Evolutionary conservation across 2,888 invertebrate species (phyloP), one percentile per base, ranked within the genome.

Genomic region (Acanthosepion pharaonis): DNA sequence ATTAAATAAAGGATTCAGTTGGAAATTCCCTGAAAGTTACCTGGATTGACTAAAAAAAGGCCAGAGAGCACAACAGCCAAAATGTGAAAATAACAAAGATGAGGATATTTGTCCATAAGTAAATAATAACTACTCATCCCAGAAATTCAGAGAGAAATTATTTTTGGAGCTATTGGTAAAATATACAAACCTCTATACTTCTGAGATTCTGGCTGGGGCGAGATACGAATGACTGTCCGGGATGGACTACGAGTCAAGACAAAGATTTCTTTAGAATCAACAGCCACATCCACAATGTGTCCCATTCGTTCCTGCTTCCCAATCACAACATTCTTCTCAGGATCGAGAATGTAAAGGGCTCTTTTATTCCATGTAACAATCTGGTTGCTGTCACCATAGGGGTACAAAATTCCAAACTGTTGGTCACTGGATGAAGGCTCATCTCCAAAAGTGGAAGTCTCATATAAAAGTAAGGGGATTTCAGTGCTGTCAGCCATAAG

Each of bases 171-270:
- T 28, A 49, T 25, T 15, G 91, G 18, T 49, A 15, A n/a, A 33
- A 48, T 5, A 91, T 91, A 91, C 94, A 94, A 94, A 78, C 94
- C 94, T 91, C 91, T 64, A 28, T 94, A 94, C 28, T 48, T 94
- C 59, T 48, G 49, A 59, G 53, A 94, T 92, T 99, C 99, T 23
- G 99, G 99, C 96, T 98, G 97, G 96, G 98, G 98, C 91, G 98
- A 98, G 94, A 99, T 98, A n/a, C 99, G 98, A 94, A 99, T 97
- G 95, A 99, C 97, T 96, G 98, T 98, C 95, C 99, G 98, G 91
- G 96, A 96, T 5, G 96, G 95, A 51, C 96, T 96, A 53, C 95
- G 95, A 51, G 97, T 95, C 96, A 99, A 97, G 94, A 99, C 98
- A 97, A 99, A 99, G 96, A 99, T 98, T 96, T 98, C 98, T 94